Conservation (phyloP, 2,888 invertebrate species). For the Balanococcus diminutus region DNA sequence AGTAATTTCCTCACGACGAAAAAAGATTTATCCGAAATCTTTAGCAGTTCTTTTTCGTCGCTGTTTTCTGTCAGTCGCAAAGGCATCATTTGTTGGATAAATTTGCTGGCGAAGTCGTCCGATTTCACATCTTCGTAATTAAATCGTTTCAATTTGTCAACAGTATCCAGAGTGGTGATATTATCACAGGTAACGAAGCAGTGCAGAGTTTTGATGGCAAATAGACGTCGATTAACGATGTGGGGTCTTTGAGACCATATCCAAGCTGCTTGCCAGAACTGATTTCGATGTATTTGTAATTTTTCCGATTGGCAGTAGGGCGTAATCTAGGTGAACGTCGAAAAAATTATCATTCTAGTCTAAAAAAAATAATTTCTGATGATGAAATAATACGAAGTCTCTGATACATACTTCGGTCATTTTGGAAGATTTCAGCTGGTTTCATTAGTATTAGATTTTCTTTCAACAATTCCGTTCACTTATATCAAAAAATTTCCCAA, state of each 20-base stretch:
- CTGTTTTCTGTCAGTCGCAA: neutral
- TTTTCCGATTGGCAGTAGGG: neutral
- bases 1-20: slow-evolving; percentile 8
- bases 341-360: neutral
- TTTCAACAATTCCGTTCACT: too few species aligned
- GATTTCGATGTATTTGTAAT: slow-evolving; percentile 54
- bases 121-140: neutral
- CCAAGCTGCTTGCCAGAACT: slow-evolving; percentile 71
- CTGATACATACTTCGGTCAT: neutral
- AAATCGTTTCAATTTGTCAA: neutral
- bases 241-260: slow-evolving; percentile 74
- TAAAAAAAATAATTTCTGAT: neutral
- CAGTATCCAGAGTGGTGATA: neutral
- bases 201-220: slow-evolving; percentile 61
- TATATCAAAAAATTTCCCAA: too few species aligned
- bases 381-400: neutral
- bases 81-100: neutral
- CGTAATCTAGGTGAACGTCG: neutral
- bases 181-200: neutral
- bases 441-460: too few species aligned
- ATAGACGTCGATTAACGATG: slow-evolving; percentile 74
- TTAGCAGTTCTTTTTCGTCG: neutral
- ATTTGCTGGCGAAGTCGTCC: neutral
- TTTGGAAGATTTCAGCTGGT: neutral
- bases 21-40: neutral